Conservation (phyloP, 1,140 invertebrate species). For the Dendroctonus valens region DNA sequence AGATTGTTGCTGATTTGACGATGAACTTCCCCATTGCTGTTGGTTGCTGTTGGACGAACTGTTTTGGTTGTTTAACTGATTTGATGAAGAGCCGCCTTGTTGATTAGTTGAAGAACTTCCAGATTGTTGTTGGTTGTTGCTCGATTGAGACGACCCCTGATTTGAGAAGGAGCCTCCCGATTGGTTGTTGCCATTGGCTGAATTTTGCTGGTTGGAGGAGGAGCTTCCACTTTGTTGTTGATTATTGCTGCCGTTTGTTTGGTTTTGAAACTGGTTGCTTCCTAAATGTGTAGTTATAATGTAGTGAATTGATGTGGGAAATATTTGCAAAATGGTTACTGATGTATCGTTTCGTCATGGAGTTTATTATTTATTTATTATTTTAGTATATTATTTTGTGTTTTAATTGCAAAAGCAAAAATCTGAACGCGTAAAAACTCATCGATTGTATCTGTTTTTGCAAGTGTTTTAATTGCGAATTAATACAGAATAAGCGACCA, state of each 20-base stretch:
- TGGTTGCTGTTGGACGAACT: constrained; percentile 1
- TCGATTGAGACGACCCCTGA: background rate
- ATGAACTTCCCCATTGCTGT: background rate
- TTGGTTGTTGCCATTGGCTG: constrained; percentile 16
- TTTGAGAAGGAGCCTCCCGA: constrained; percentile 20
- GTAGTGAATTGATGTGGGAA: too few relatives aligned
- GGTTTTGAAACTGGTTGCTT: constrained; percentile 1
- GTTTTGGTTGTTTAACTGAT: constrained; percentile 20
- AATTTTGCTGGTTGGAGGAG: background rate
- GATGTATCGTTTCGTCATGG: too few relatives aligned
- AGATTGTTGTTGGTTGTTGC: constrained; percentile 7
- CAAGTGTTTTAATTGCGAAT: too few relatives aligned
- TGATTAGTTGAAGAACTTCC: constrained; percentile 12
- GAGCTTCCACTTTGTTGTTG: constrained; percentile 18
- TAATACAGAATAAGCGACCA: too few relatives aligned
- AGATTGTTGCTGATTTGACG: background rate
- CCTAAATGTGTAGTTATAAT: background rate
- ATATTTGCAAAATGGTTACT: too few relatives aligned
- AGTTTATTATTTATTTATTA: too few relatives aligned
- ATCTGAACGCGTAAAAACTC: too few relatives aligned
- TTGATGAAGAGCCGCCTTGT: constrained; percentile 13
- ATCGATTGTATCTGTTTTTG: too few relatives aligned
- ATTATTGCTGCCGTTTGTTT: constrained; percentile 4
- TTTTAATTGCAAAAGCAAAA: too few relatives aligned
- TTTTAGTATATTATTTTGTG: too few relatives aligned